Evolutionary conservation across 2,113 vertebrate species (phyloP), one percentile per base, ranked within the genome.

Genomic region (Todiramphus chloris): DNA sequence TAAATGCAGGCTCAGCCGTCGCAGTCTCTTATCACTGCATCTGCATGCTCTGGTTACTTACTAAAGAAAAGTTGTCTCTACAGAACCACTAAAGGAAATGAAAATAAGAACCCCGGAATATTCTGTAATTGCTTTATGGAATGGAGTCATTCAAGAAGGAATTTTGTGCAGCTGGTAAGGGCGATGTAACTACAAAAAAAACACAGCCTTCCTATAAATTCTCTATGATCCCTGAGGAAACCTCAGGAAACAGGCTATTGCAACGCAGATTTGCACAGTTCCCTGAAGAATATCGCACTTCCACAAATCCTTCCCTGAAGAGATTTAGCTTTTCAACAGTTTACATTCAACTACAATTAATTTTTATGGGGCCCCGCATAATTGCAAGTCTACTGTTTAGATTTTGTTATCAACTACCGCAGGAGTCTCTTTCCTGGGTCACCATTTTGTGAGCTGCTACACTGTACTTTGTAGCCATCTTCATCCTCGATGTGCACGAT

Each of bases 271-370:
- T 70, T 91, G 59, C 59, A 31, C 9, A 35, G 55, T 4, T 92
- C 91, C 93, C 81, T 46, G 56, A 90, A 91, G 94, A 72, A 83
- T 31, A 55, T 31, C 13, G 33, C 68, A 68, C 58, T 94, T 96
- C 31, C 60, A 75, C 55, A 82, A 88, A 94, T 80, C 72, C 63
- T 79, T 43, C 72, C 94, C 91, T 72, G n/a, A 94, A 80, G 82
- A 95, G 83, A 93, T 95, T 96, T 82, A 70, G 93, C 76, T 90
- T 94, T 93, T 92, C 92, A 96, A 80, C 51, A 64, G 35, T 93
- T 94, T 92, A 83, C 28, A 15, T 86, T 85, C 75, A 75, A 87
- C 95, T 85, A 76, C 67, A 96, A 94, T 96, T 95, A 96, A 91
- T 96, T 96, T 73, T 77, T 59, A 97, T 66, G 63, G 63, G 39